Base-by-base conservation (phyloP, 2,797 vertebrate species). In the Sebastes wilsoni region DNA sequence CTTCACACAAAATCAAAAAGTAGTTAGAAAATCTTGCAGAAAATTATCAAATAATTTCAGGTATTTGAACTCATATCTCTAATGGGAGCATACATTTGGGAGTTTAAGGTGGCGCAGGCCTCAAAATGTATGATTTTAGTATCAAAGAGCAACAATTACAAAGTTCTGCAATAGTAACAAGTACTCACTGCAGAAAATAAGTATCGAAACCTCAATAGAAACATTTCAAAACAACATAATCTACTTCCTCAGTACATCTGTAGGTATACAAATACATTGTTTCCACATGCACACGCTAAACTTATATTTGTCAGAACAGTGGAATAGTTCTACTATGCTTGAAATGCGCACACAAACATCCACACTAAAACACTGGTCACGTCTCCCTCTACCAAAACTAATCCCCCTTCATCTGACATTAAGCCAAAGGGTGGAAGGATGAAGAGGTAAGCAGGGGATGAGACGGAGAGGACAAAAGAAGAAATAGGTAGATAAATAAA, bases 331-430 rank as follows among this genome's bases (percentile, higher is more conserved):
- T 18, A 42, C 1, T 66, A 13, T 12, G 12, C 25, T 58, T 1
- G 6, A 58, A 78, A 38, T 38, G 8, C 61, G 56, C 34, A 65
- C 23, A 80, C 61, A 30, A 18, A 38, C 59, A 62, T 25, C 23
- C 60, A 55, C 60, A 79, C 58, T 54, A 66, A 83, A 82, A 84
- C 60, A 80, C 80, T 36, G 80, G 73, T 88, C 83, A 91, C 32
- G 34, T 89, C 59, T 86, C 32, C 49, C 8, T 66, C 69, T 67
- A 28, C 72, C 60, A 78, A 36, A 84, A 66, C 59, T 91, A 83
- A 91, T 91, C 80, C 79, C 14, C 28, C 71, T 75, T 88, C 81
- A 86, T 87, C 77, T 90, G 88, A 90, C 82, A 84, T 83, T 86
- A 88, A 89, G 62, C 69, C 84, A 71, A 61, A 62, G 59, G 77